Base-by-base conservation (phyloP, 1,140 invertebrate species). In the Apis dorsata region DNA sequence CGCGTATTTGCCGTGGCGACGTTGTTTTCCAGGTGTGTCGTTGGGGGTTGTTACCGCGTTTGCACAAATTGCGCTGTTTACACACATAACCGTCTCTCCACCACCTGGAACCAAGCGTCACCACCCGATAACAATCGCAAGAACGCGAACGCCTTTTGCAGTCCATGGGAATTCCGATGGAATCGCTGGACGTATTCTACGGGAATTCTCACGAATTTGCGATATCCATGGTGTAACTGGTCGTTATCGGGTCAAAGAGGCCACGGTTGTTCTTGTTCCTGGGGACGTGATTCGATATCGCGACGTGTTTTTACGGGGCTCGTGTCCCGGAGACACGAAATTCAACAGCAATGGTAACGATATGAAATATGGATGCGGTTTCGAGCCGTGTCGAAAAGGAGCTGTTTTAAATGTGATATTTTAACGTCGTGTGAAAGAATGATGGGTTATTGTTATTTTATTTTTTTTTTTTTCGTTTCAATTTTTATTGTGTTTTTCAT, bases 81-180 rank as follows among this genome's bases (percentile, higher is more conserved):
- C 72, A 69, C 76, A 68, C 72, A 69, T 72, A 7, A 53, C 44
- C 59, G 62, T 79, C 51, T 70, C 71, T 70, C 53, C 66, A 15
- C 7, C 73, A 79, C 19, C 12, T 24, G n/a, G 13, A 5, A 24
- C 24, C 7, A 34, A 28, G 71, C 55, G 80, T 44, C 75, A 34
- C 76, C 76, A 57, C 75, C 34, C 53, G 75, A 86, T 87, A 86
- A 86, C 85, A 87, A 79, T 86, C 66, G 76, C 65, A 17, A 65
- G 24, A 44, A 80, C 24, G 69, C 51, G 55, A n/a, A 34, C 13
- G 44, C 63, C 57, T 9, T 17, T 60, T 3, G 24, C 44, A 28
- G 49, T 28, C 11, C 21, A 19, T n/a, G 74, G 34, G n/a, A 76
- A 28, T 77, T 53, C 21, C 62, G 49, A 17, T 65, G n/a, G 62